These are phyloP conservation scores for Todiramphus saurophagus DNA, from an alignment of 2,113 vertebrate genomes.

Conservation along the genomic window DNA sequence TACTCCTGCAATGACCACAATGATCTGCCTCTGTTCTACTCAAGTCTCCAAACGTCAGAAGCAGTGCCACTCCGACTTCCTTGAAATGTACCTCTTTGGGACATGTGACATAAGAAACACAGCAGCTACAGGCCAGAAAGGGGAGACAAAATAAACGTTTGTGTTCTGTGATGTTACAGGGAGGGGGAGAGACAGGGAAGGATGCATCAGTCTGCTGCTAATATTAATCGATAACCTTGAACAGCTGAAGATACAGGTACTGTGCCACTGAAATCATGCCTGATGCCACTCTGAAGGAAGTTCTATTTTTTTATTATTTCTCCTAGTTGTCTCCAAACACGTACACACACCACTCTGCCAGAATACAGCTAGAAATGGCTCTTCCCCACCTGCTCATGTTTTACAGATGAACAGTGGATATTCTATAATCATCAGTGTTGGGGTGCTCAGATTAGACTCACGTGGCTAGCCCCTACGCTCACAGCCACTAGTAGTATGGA, in stretches of 20 bases:
- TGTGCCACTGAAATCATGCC: neutral
- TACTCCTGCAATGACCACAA: neutral
- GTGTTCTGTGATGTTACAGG: neutral
- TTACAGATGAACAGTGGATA: neutral
- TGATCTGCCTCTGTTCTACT: neutral
- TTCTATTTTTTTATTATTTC: neutral
- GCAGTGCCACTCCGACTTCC: neutral
- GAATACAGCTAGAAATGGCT: neutral
- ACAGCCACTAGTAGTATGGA: neutral
- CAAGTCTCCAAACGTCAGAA: rapidly evolving
- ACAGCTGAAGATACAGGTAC: neutral
- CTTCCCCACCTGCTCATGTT: neutral
- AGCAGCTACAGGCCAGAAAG: neutral
- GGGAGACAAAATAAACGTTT: neutral
- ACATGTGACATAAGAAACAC: neutral
- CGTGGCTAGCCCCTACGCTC: neutral
- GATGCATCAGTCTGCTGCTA: neutral
- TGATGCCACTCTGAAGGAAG: neutral
- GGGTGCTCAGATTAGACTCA: neutral
- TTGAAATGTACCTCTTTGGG: neutral
- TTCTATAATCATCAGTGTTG: too few species aligned
- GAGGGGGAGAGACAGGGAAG: neutral
- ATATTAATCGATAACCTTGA: neutral
- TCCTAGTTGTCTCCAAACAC: neutral
- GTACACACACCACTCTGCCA: neutral